These are phyloP conservation scores for Pipistrellus pygmaeus DNA, from an alignment of 2,797 vertebrate genomes.

Conservation along the genomic window DNA sequence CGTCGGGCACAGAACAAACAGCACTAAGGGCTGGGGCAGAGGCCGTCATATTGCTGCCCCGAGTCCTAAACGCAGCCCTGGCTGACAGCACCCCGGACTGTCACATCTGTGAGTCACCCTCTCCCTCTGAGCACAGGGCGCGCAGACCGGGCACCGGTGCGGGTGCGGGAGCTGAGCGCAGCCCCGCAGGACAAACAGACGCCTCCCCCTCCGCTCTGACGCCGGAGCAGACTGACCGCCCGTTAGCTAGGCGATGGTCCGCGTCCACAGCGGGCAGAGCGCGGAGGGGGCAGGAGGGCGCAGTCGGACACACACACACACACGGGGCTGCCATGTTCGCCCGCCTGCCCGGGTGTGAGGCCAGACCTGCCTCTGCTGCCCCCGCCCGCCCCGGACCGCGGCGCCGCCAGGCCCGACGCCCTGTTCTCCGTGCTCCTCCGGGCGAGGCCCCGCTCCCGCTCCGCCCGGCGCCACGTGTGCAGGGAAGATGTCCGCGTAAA, in stretches of 20 bases:
- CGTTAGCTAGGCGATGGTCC: too few relatives aligned
- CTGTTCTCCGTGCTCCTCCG: neutral
- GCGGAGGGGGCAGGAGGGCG: fast-evolving
- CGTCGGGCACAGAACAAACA: neutral
- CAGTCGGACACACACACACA: neutral
- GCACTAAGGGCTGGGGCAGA: neutral
- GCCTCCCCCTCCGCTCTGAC: neutral
- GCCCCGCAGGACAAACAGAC: neutral
- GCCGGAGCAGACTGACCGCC: neutral
- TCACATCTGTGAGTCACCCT: too few relatives aligned
- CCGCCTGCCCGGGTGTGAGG: too few relatives aligned
- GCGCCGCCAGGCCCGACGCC: neutral
- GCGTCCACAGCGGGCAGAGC: neutral
- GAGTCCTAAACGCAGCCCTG: neutral
- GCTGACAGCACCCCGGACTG: neutral
- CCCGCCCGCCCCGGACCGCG: neutral
- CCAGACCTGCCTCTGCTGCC: neutral
- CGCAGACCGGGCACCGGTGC: neutral
- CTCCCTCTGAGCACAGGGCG: neutral
- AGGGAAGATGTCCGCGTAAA: neutral
- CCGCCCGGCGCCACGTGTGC: neutral
- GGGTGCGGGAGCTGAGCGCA: neutral
- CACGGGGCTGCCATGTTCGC: neutral
- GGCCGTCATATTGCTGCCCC: neutral
- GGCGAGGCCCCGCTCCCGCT: neutral